Percentiles rank a stretch among this genome's conserved stretches.
phyloP scores from a whole-genome alignment of 2,888 invertebrate species.

The Brenthis daphne region DNA sequence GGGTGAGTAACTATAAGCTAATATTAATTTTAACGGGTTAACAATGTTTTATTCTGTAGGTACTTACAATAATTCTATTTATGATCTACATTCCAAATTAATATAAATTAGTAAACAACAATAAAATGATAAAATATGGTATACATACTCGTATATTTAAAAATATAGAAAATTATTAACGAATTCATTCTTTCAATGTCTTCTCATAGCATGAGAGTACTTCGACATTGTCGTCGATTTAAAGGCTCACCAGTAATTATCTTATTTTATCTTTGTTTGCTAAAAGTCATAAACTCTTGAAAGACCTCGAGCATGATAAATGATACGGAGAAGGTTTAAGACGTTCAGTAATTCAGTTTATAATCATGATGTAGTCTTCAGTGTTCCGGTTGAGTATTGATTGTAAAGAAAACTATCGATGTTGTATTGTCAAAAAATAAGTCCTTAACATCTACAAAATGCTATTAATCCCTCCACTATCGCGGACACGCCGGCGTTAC shows the following conservation, averaged over 20 bases:
- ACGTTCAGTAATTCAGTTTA: constrained; percentile 9
- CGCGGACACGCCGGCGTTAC: too few relatives aligned
- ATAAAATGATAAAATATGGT: too few relatives aligned
- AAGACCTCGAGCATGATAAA: constrained; percentile 34
- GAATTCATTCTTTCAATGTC: background rate
- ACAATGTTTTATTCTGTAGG: too few relatives aligned
- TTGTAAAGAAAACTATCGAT: background rate
- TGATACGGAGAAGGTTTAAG: constrained; percentile 31
- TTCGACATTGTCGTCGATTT: constrained; percentile 6
- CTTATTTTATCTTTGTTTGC: constrained; percentile 38
- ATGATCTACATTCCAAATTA: too few relatives aligned
- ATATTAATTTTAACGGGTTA: too few relatives aligned
- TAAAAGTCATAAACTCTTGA: constrained; percentile 34
- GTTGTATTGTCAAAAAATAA: background rate
- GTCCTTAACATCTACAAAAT: background rate
- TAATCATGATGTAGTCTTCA: constrained; percentile 1
- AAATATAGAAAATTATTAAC: too few relatives aligned
- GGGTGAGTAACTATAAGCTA: too few relatives aligned
- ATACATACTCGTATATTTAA: too few relatives aligned
- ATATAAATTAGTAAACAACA: too few relatives aligned
- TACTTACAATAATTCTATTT: too few relatives aligned
- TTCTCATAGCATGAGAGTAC: background rate
- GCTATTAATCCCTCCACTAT: background rate
- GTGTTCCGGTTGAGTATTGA: background rate
- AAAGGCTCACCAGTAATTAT: constrained; percentile 19